phyloP scores from a whole-genome alignment of 2,797 vertebrate species.

The Pelobates cultripes region DNA sequence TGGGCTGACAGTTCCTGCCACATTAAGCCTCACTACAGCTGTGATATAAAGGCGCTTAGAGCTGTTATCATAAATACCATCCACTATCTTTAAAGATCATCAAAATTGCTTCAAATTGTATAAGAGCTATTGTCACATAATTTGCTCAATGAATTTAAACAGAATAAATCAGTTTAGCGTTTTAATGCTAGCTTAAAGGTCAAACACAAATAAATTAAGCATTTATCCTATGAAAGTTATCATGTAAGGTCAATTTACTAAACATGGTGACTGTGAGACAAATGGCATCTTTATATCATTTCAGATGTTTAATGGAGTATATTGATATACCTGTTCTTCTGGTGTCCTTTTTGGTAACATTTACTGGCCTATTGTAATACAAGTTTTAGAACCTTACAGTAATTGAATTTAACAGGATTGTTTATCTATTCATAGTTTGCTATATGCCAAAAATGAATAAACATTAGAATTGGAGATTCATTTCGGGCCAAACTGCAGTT shows the following conservation, averaged over 20 bases:
- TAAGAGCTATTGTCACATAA: conserved; percentile 80
- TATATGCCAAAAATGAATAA: no score
- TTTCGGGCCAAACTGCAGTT: no score
- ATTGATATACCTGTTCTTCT: conserved; percentile 31
- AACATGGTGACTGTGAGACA: conserved; percentile 59
- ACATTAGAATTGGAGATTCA: no score
- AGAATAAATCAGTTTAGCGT: conserved; percentile 81
- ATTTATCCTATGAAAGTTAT: conserved; percentile 71
- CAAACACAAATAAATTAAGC: conserved; percentile 87
- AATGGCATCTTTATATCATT: conserved; percentile 39
- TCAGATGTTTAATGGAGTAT: conserved; percentile 55
- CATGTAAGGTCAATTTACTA: conserved; percentile 63
- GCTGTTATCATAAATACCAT: conserved; percentile 83
- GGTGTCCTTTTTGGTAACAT: conserved; percentile 59
- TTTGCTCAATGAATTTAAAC: conserved; percentile 84
- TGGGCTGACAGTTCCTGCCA: conserved; percentile 86
- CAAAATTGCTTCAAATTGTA: conserved; percentile 80
- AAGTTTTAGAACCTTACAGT: background rate
- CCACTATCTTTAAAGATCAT: conserved; percentile 84
- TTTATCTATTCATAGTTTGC: no score
- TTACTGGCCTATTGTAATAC: background rate
- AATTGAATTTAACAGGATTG: no score
- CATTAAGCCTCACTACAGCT: conserved; percentile 85
- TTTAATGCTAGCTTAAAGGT: conserved; percentile 87
- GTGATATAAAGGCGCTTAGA: conserved; percentile 81